These are phyloP conservation scores for Cryptoblepharus egeriae DNA, from an alignment of 2,797 vertebrate species.

Conservation along the genomic window DNA sequence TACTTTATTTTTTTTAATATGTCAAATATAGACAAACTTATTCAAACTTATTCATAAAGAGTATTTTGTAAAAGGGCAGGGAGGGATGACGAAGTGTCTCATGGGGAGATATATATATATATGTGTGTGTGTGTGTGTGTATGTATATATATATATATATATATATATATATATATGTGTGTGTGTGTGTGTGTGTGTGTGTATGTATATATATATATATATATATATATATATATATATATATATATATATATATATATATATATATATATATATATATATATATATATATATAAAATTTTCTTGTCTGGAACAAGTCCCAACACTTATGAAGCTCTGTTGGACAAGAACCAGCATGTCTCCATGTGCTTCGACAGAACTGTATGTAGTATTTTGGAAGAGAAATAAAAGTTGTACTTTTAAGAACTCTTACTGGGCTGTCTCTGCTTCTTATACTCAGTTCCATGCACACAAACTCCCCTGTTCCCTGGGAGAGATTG, in stretches of 20 bases:
- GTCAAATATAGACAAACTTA: slow-evolving; percentile 73
- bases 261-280: too few relatives aligned
- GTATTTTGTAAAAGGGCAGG: slow-evolving; percentile 70
- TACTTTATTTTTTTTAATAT: slow-evolving; percentile 75
- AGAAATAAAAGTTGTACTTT: slow-evolving; percentile 64
- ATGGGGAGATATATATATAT: slow-evolving; percentile 69
- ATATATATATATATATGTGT: too few relatives aligned
- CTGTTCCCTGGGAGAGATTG: too few relatives aligned
- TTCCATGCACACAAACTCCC: background rate
- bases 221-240: too few relatives aligned
- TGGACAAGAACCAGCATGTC: slow-evolving; percentile 3
- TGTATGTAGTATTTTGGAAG: slow-evolving; percentile 71
- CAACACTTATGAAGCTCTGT: slow-evolving; percentile 43
- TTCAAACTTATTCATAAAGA: slow-evolving; percentile 73
- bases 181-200: too few relatives aligned
- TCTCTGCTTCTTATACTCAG: background rate
- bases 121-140: too few relatives aligned
- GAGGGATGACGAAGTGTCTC: slow-evolving; percentile 67
- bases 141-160: too few relatives aligned
- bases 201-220: too few relatives aligned
- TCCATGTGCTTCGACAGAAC: slow-evolving; percentile 73
- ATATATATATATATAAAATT: too few relatives aligned
- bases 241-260: too few relatives aligned
- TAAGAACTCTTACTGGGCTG: slow-evolving; percentile 18
- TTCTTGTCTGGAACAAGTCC: slow-evolving; percentile 66